These are phyloP conservation scores for Lordiphosa stackelbergi DNA, from an alignment of 1,140 invertebrate genomes.

Conservation along the genomic window DNA sequence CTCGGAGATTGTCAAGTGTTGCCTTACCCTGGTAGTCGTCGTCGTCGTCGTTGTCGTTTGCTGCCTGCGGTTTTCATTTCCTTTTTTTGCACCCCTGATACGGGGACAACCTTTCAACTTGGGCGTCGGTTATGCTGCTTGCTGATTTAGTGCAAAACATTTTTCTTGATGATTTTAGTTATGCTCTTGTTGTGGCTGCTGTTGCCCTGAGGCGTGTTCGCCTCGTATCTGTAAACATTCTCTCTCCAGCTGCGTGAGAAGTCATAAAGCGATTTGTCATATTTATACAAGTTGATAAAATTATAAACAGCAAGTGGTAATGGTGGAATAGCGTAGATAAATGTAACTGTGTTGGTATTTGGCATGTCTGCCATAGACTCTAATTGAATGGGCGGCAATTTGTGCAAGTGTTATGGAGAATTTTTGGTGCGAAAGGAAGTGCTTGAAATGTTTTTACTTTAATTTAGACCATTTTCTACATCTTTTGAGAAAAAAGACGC, in stretches of 20 bases:
- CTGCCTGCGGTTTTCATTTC: constrained; percentile 62
- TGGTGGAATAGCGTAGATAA: constrained; percentile 26
- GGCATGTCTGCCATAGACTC: constrained; percentile 8
- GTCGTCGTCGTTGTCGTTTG: constrained; percentile 18
- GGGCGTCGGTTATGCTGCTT: constrained; percentile 14
- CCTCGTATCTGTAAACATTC: constrained; percentile 6
- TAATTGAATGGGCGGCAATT: constrained; percentile 12
- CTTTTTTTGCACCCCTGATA: constrained; percentile 33
- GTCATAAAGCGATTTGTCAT: constrained; percentile 75
- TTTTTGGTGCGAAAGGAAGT: too few species aligned
- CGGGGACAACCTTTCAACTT: constrained; percentile 46
- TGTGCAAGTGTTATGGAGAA: constrained; percentile 23
- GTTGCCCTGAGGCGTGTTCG: constrained; percentile 19
- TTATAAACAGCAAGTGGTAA: constrained; percentile 64
- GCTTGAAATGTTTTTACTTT: too few species aligned
- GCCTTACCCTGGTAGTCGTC: constrained; percentile 18
- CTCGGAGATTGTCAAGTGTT: not conserved
- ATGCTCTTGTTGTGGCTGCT: constrained; percentile 27
- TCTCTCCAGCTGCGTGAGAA: constrained; percentile 59
- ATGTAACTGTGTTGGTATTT: constrained; percentile 10
- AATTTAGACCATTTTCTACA: too few species aligned
- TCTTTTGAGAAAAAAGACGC: too few species aligned
- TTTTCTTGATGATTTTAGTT: constrained; percentile 73
- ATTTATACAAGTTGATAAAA: constrained; percentile 75
- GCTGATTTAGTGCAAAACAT: constrained; percentile 70